Base-by-base conservation (phyloP, 2,797 vertebrate genomes). In the Syngnathus acus region DNA sequence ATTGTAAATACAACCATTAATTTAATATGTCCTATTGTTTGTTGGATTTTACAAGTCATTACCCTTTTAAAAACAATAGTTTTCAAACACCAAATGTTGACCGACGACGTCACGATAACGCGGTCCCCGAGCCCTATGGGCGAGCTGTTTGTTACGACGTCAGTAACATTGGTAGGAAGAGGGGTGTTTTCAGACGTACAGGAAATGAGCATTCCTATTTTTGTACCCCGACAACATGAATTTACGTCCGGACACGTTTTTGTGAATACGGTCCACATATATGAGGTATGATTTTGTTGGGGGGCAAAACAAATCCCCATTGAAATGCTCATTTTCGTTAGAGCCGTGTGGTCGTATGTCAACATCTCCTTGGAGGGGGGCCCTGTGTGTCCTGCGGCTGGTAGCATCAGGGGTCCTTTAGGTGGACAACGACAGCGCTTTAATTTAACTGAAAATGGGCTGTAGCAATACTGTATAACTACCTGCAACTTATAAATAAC, bases 271-370 rank as follows among this genome's bases (percentile, higher is more conserved):
- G 14, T 42, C 4, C 1, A 9, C 17, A 0, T 32, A 1, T 64
- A 6, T 10, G n/a, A 63, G 87, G 85, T 89, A 78, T 72, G 80
- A 45, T 6, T 9, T 54, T 2, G 11, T 51, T 1, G 6, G 38
- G 53, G 21, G 53, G 4, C 2, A 14, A 32, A 55, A 65, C 32
- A 51, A 43, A 38, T 37, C 9, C 13, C 1, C 1, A 37, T 53
- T 3, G 6, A 6, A 37, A 7, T 0, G 65, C 14, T 54, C 13
- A 42, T 63, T 74, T 72, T 39, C 21, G n/a, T 54, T 64, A 67
- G 62, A 55, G 74, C 78, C 54, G 64, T 23, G 10, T 39, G 72
- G 91, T 93, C 91, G 92, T 91, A 85, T 88, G 92, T 93, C 92
- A 84, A 78, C 78, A 74, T 89, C 88, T 91, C 90, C 91, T 84